phyloP scores from a whole-genome alignment of 2,113 vertebrate species.

The Echinops telfairi region DNA sequence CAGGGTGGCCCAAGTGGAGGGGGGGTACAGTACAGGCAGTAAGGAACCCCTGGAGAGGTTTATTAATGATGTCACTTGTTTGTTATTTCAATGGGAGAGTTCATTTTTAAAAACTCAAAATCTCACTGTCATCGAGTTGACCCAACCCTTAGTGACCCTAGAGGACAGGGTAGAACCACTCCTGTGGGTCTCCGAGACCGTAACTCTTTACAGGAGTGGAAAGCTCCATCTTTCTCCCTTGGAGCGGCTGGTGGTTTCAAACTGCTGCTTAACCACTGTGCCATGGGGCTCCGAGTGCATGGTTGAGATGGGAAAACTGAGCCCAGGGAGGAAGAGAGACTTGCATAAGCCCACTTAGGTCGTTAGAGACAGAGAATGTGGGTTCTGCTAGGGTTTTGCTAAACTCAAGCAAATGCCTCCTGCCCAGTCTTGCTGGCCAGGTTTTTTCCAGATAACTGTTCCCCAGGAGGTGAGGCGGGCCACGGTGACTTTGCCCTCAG shows the following conservation, averaged over 20 bases:
- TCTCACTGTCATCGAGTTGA: too few relatives aligned
- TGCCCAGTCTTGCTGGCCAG: not conserved
- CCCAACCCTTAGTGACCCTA: too few relatives aligned
- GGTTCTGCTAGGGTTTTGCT: not conserved
- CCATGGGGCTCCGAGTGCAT: not conserved
- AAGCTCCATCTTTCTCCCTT: too few relatives aligned
- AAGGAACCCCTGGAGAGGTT: not conserved
- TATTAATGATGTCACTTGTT: not conserved
- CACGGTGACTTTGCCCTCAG: not conserved
- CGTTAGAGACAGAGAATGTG: not conserved
- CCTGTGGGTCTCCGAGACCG: too few relatives aligned
- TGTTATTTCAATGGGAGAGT: not conserved
- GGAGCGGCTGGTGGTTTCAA: too few relatives aligned
- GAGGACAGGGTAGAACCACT: too few relatives aligned
- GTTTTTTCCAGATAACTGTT: not conserved
- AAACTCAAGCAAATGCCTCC: not conserved
- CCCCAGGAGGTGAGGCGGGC: not conserved
- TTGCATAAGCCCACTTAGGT: not conserved
- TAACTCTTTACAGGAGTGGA: too few relatives aligned
- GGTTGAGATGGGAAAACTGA: constrained; percentile 38
- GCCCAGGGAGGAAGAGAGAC: constrained; percentile 17
- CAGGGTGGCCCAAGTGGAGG: not conserved
- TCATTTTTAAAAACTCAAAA: not conserved
- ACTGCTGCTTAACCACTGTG: too few relatives aligned
- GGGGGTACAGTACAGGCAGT: not conserved